Percentiles rank a stretch among this genome's conserved stretches.
Evolutionary conservation across 1,140 invertebrate genomes (phyloP).

Genomic region (Pristionchus pacificus): DNA sequence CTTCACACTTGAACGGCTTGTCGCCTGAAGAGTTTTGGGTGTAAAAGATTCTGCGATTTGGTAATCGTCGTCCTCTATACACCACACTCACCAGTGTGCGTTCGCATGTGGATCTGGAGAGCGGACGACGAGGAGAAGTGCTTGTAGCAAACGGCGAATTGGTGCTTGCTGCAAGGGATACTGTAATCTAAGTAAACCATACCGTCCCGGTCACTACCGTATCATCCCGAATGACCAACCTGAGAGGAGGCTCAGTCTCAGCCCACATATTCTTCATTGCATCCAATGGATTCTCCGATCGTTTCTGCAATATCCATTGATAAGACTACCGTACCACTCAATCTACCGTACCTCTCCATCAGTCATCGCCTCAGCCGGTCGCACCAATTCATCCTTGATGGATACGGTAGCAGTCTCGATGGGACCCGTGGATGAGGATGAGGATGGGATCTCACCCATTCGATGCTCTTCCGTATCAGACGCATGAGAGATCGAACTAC

Average conservation of each 20-base stretch:
- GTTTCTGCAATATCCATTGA: no score
- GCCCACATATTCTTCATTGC: constrained; percentile 55
- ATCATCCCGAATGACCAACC: neutral
- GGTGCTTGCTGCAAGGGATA: constrained; percentile 69
- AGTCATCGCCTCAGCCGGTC: neutral
- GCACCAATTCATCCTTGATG: constrained; percentile 3
- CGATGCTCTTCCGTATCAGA: constrained; percentile 16
- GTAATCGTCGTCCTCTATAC: neutral
- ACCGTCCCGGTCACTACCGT: no score
- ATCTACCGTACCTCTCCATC: no score
- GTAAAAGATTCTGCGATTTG: no score
- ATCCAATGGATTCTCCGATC: constrained; percentile 39
- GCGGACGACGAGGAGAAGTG: constrained; percentile 93
- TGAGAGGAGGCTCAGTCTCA: constrained; percentile 41
- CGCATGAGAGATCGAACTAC: neutral
- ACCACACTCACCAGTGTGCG: constrained; percentile 73
- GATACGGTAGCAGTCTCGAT: neutral
- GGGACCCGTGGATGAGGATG: neutral
- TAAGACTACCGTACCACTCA: no score
- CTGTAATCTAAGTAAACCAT: no score
- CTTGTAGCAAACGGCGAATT: constrained; percentile 92
- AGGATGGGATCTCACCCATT: no score
- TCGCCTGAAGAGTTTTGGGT: no score
- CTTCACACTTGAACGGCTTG: constrained; percentile 90
- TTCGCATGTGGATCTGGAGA: constrained; percentile 92